phyloP scores from a whole-genome alignment of 2,113 vertebrate genomes.

The Cygnus buccinator region DNA sequence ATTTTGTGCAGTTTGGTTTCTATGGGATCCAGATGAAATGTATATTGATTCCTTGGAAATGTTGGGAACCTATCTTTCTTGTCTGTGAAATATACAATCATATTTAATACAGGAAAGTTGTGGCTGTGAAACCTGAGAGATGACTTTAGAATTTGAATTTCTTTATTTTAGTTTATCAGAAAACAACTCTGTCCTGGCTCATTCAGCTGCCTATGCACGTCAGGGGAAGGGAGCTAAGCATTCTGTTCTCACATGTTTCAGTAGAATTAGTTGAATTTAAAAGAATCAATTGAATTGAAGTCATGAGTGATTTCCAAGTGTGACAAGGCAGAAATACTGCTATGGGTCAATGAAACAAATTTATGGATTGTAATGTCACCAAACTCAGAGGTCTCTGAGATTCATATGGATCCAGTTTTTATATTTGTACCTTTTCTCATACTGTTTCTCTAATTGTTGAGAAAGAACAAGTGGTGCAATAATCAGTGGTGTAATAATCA shows the following conservation, averaged over 20 bases:
- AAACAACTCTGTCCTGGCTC: background rate
- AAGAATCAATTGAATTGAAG: background rate
- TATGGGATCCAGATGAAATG: background rate
- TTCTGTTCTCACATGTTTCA: background rate
- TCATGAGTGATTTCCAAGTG: background rate
- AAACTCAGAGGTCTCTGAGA: background rate
- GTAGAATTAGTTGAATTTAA: background rate
- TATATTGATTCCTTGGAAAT: background rate
- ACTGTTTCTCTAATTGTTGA: background rate
- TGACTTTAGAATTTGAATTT: background rate
- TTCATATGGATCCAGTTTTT: background rate
- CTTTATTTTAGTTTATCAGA: background rate
- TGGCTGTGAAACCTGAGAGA: background rate
- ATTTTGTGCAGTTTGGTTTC: background rate
- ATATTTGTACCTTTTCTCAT: background rate
- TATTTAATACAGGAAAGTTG: background rate
- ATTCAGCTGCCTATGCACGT: rapidly evolving
- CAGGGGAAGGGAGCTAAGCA: background rate
- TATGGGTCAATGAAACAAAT: background rate
- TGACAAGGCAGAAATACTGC: background rate
- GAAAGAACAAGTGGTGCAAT: too few species aligned
- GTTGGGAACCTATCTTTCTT: background rate
- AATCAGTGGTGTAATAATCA: too few species aligned
- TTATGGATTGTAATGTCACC: background rate
- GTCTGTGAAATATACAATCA: background rate